Base-by-base conservation (phyloP, 2,888 invertebrate species). In the Nowickia ferox region DNA sequence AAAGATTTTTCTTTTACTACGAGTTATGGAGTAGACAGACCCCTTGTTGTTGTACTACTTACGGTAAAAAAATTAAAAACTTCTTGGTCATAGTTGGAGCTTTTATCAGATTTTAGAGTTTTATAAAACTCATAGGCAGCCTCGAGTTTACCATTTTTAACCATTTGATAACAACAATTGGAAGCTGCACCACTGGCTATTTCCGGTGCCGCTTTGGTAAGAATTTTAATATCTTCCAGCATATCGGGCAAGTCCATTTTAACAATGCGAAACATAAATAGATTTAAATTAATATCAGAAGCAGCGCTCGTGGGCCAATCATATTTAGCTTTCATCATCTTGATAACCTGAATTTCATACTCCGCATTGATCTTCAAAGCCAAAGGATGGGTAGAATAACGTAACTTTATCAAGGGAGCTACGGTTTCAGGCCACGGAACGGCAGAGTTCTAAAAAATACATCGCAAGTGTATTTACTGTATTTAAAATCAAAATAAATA, bases 321-420 rank as follows among this genome's bases (percentile, higher is more conserved):
- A 78, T 93, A 93, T 87, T 93, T 93, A 1, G 89, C 89, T 88
- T 92, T 92, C 90, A 93, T 91, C 17, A 93, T 92, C 89, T 93
- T 93, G 9, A 93, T 92, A 10, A 90, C 90, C 88, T 93, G 93
- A 46, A 91, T 89, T 83, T 93, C 92, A 78, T 91, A 92, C 87
- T 92, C 92, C 1, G 90, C 90, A 71, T 89, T 90, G 46, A 93
- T 93, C 85, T 92, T 91, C 1, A 89, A 81, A 9, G 93, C 92
- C 46, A 93, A 76, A 0, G 92, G 92, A 89, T 93, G 93, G 30
- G 92, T 92, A 1, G 93, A 92, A 63, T 90, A 89, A n/a, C 92
- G 90, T 5, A 93, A 80, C 84, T 90, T 90, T 2, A 92, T 88
- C 0, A 93, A 88, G 0, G 93, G 90, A 0, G 88, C 87, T 1